phyloP scores from a whole-genome alignment of 2,888 invertebrate species.

The Microchrysa polita region DNA sequence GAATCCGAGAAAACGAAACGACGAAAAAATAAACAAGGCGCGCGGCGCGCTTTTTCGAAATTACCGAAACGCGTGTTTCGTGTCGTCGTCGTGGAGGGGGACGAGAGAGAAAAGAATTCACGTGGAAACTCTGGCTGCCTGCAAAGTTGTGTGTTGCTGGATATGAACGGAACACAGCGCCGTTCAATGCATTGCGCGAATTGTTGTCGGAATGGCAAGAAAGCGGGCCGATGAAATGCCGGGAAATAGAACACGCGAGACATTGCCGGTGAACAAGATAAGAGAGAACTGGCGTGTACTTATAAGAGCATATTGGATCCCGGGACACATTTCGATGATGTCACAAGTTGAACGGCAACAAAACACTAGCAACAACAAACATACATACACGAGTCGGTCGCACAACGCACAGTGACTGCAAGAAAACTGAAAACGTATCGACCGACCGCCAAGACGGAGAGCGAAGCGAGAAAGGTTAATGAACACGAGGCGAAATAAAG shows the following conservation, averaged over 20 bases:
- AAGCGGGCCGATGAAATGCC: too few species aligned
- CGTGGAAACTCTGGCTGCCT: conserved; percentile 28
- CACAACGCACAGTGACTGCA: too few species aligned
- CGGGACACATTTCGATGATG: conserved; percentile 7
- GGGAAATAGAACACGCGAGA: not conserved
- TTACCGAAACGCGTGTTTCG: not conserved
- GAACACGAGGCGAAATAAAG: conserved; percentile 35
- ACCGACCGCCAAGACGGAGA: too few species aligned
- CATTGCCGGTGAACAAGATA: not conserved
- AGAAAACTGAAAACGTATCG: too few species aligned
- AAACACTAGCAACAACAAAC: not conserved
- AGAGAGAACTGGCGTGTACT: not conserved
- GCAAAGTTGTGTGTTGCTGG: conserved; percentile 6
- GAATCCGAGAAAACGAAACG: conserved; percentile 31
- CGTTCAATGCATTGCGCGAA: conserved; percentile 14
- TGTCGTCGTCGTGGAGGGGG: not conserved
- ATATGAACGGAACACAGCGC: not conserved
- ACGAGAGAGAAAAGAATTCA: conserved; percentile 13
- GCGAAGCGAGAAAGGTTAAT: conserved; percentile 34
- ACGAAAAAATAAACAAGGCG: conserved; percentile 22
- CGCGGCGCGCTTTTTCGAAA: conserved; percentile 20
- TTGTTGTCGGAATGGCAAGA: too few species aligned
- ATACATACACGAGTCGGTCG: too few species aligned
- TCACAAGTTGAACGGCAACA: conserved; percentile 11
- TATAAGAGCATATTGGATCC: not conserved